A percentile compares a stretch with the other conserved stretches of the same genome.
phyloP scores from a whole-genome alignment of 2,888 invertebrate genomes.

The Thysanoteuthis rhombus region DNA sequence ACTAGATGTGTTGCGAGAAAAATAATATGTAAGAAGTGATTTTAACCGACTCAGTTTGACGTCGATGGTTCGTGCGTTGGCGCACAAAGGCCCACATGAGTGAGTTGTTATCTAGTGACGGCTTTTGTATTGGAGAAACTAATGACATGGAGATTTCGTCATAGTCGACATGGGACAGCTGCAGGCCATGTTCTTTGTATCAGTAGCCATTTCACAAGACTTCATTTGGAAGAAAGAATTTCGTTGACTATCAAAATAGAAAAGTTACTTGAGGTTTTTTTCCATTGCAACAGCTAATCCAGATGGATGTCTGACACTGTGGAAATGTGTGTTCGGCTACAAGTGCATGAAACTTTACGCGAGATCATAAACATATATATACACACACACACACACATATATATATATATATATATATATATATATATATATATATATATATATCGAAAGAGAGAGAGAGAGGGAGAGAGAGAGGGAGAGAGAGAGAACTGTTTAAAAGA shows the following conservation, averaged over 20 bases:
- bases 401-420: background rate
- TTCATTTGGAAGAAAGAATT: background rate
- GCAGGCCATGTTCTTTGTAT: background rate
- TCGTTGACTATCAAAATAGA: background rate
- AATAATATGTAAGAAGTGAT: background rate
- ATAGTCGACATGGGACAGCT: background rate
- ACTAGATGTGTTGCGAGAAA: too few species aligned
- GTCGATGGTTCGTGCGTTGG: background rate
- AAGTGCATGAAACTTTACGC: background rate
- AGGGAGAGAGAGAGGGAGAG: too few species aligned
- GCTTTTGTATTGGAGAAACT: background rate
- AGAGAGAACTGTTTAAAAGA: too few species aligned
- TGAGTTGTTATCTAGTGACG: background rate
- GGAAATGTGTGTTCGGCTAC: background rate
- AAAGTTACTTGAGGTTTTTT: background rate
- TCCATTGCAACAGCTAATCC: background rate
- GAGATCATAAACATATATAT: background rate
- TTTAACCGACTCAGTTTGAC: background rate
- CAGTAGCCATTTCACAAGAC: background rate
- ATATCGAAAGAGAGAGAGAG: too few species aligned
- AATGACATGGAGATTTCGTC: conserved; percentile 12
- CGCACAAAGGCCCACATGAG: background rate
- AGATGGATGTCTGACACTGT: background rate
- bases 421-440: too few species aligned
- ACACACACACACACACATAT: background rate